A percentile compares a stretch with the other conserved stretches of the same genome.
Conservation (phyloP, 2,113 vertebrate species). For the Caracal caracal region DNA sequence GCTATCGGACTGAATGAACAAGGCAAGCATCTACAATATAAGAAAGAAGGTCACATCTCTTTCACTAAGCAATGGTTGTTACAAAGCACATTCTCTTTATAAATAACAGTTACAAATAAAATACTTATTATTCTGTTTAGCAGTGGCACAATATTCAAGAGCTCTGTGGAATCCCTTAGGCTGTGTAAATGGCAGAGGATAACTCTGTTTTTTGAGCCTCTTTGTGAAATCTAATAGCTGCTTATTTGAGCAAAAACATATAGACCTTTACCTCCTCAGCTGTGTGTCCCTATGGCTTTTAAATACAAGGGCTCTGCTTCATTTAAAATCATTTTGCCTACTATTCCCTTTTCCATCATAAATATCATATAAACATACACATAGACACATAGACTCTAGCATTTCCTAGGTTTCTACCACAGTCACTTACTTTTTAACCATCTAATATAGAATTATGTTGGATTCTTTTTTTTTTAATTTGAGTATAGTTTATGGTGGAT, state of each 20-base stretch:
- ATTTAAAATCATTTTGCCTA: neutral
- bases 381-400: neutral
- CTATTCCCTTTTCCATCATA: neutral
- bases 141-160: neutral
- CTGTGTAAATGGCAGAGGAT: accelerated
- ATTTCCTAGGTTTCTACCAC: neutral
- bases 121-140: neutral
- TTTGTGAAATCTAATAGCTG: neutral
- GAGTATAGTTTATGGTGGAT: neutral
- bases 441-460: neutral
- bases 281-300: too few species aligned
- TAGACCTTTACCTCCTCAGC: neutral
- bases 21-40: neutral
- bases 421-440: neutral
- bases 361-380: neutral
- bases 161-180: neutral
- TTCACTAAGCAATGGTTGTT: neutral
- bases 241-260: neutral
- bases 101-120: neutral
- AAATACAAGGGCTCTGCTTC: neutral
- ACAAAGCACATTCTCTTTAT: neutral
- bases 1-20: neutral
- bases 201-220: neutral
- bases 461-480: neutral
- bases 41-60: neutral